Percentiles rank a stretch among this genome's conserved stretches.
These are phyloP conservation scores for Pangasius sanitwongsei DNA, from an alignment of 2,797 vertebrate species.

Conservation along the genomic window DNA sequence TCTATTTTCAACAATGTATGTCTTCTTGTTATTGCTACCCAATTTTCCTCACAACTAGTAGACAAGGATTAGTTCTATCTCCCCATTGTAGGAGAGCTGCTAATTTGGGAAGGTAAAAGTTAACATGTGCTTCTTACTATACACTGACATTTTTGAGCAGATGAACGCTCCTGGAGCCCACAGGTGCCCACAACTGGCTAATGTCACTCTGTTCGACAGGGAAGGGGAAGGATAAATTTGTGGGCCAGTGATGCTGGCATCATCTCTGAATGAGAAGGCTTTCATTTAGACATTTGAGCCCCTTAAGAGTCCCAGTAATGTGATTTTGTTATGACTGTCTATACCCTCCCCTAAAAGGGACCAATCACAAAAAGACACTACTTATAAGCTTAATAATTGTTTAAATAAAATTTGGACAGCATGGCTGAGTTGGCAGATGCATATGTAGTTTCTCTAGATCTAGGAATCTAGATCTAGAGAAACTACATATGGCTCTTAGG, in stretches of 20 bases:
- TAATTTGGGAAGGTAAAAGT: background rate
- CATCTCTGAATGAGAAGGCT: background rate
- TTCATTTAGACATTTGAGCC: background rate
- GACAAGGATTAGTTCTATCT: background rate
- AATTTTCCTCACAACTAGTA: background rate
- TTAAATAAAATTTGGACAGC: background rate
- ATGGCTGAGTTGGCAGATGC: background rate
- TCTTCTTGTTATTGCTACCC: background rate
- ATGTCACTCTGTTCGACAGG: background rate
- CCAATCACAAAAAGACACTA: background rate
- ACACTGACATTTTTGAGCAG: background rate
- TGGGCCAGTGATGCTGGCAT: background rate
- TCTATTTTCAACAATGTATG: background rate
- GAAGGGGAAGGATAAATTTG: background rate
- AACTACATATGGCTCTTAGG: too few species aligned
- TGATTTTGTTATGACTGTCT: background rate
- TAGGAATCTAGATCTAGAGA: background rate
- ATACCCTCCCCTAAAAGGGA: background rate
- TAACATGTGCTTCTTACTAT: background rate
- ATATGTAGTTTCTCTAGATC: background rate
- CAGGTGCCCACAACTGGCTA: background rate
- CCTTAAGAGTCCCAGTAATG: background rate
- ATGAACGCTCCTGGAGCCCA: background rate
- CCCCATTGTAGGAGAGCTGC: background rate
- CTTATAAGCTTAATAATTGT: background rate